A percentile compares a stretch with the other conserved stretches of the same genome.
Conservation (phyloP, 2,113 vertebrate species). For the Chaetodon trifascialis region DNA sequence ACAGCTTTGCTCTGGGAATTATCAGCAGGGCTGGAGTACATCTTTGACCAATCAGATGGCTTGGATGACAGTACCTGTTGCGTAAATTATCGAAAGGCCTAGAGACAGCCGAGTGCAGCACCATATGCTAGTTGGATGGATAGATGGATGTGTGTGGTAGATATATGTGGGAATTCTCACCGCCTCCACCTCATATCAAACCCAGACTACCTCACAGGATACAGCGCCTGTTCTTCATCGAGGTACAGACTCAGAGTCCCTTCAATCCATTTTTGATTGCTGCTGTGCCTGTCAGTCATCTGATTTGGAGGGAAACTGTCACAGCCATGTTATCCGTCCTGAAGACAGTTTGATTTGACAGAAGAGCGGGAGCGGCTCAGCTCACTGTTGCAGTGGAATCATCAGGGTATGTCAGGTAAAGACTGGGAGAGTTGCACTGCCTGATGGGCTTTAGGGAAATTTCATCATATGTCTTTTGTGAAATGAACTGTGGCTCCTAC, state of each 20-base stretch:
- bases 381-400: slow-evolving; percentile 44
- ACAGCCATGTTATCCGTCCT: slow-evolving; percentile 53
- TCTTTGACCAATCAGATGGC: slow-evolving; percentile 67
- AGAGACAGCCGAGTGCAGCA: slow-evolving; percentile 31
- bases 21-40: slow-evolving; percentile 43
- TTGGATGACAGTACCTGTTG: slow-evolving; percentile 66
- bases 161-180: slow-evolving; percentile 24
- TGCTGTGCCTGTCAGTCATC: slow-evolving; percentile 63
- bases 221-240: slow-evolving; percentile 11
- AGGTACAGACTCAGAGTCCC: slow-evolving; percentile 39
- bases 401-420: slow-evolving; percentile 59
- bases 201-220: slow-evolving; percentile 26
- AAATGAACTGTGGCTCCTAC: background rate
- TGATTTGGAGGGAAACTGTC: slow-evolving; percentile 37
- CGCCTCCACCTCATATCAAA: slow-evolving; percentile 17
- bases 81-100: slow-evolving; percentile 63
- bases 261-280: slow-evolving; percentile 64
- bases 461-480: background rate
- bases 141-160: slow-evolving; percentile 1
- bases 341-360: slow-evolving; percentile 68
- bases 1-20: slow-evolving; percentile 62
- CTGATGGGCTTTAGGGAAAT: slow-evolving; percentile 23
- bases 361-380: slow-evolving; percentile 58
- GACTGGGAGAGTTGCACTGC: background rate
- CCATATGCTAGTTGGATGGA: slow-evolving; percentile 52